Evolutionary conservation across 2,888 invertebrate species (phyloP), one percentile per base, ranked within the genome.

Genomic region (Cosmia trapezina): DNA sequence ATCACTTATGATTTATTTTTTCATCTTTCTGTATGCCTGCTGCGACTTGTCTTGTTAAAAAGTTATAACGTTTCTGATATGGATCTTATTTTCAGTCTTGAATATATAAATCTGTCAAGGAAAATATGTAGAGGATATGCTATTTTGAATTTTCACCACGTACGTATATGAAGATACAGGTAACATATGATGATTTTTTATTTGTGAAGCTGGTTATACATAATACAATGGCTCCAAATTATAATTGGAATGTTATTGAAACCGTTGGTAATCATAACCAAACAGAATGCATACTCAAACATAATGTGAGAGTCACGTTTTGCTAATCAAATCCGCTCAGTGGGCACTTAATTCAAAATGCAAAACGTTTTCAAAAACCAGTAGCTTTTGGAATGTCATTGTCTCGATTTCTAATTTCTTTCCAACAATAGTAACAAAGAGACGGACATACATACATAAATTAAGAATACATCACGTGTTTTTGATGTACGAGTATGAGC

Each of bases 371-470:
- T 14, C 45, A 61, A 73, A 75, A 80, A 62, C 57, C 41, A 47
- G 51, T 51, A n/a, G 62, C 49, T 62, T 67, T 59, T 66, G 59
- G 37, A 63, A 22, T 75, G 57, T 66, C 63, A 76, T 67, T 73
- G 63, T 70, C 19, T 64, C 56, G 57, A 75, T 83, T 85, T 83
- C 81, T 85, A 85, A 85, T 85, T 85, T 71, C 49, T 62, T 73
- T 73, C 19, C 45, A 37, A 70, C 60, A 63, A 54, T 45, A 22
- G 28, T 65, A 28, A 75, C 61, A 62, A 47, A 56, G 37, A 22
- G 37, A 53, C 54, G 37, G 37, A 47, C 37, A 51, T 56, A 51
- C 49, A 53, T 61, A 33, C 54, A 68, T 54, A 54, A 28, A 53
- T 74, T 49, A 63, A 41, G 53, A 73, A 65, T 62, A 3, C 3